Percentiles rank a stretch among this genome's conserved stretches.
Conservation (phyloP, 2,888 invertebrate genomes). For the Caenorhabditis plicata region DNA sequence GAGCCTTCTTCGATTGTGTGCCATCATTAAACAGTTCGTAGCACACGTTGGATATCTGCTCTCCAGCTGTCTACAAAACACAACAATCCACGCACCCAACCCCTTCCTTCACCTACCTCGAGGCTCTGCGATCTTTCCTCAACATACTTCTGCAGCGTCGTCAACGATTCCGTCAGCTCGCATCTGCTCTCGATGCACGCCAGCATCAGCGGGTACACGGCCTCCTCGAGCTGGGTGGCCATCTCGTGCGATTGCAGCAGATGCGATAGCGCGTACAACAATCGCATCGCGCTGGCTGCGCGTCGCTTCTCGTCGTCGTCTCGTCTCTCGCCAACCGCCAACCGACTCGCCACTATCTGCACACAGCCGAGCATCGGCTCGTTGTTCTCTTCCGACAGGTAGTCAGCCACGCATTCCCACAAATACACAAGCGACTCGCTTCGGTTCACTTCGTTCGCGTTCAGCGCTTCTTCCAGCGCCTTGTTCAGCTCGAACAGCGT, state of each 20-base stretch:
- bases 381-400: conserved; percentile 33
- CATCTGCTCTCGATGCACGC: conserved; percentile 2
- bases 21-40: conserved; percentile 31
- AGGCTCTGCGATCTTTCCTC: conserved; percentile 30
- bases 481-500: conserved; percentile 34
- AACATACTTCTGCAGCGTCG: conserved; percentile 25
- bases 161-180: conserved; percentile 13
- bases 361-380: conserved; percentile 15
- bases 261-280: conserved; percentile 39
- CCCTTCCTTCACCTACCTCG: neutral
- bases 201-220: conserved; percentile 16
- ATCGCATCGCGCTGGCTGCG: conserved; percentile 34
- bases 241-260: conserved; percentile 39
- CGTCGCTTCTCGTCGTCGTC: conserved; percentile 35
- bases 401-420: conserved; percentile 44
- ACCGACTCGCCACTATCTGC: conserved; percentile 7
- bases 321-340: too few species aligned
- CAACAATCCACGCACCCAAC: neutral
- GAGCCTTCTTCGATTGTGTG: neutral
- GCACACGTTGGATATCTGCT: conserved; percentile 28
- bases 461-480: conserved; percentile 20
- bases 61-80: conserved; percentile 17
- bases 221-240: conserved; percentile 17
- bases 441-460: too few species aligned
- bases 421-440: conserved; percentile 31